Evolutionary conservation across 2,113 vertebrate species (phyloP).

Genomic region (Euleptes europaea): DNA sequence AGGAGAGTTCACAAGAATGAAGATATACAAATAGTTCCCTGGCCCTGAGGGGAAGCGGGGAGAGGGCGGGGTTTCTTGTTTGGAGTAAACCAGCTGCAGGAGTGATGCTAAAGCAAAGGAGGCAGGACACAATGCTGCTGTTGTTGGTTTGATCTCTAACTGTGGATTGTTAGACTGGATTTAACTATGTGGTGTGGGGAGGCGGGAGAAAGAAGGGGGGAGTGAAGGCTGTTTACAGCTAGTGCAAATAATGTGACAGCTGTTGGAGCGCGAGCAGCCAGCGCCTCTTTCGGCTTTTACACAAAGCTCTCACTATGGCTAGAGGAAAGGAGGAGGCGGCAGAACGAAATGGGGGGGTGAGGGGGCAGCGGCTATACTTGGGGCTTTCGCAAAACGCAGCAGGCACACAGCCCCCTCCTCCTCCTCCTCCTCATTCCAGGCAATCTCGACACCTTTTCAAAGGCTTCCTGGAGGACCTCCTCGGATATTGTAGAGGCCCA

Average conservation of each 20-base stretch:
- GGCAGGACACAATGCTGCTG: slow-evolving; percentile 89
- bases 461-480: not conserved
- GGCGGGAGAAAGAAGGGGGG: slow-evolving; percentile 75
- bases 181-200: slow-evolving; percentile 84
- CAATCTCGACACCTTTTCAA: not conserved
- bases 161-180: slow-evolving; percentile 86
- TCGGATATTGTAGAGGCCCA: not conserved
- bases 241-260: slow-evolving; percentile 93
- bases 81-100: slow-evolving; percentile 83
- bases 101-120: slow-evolving; percentile 80
- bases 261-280: slow-evolving; percentile 80
- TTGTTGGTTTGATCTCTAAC: slow-evolving; percentile 88
- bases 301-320: slow-evolving; percentile 74
- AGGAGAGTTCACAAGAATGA: slow-evolving; percentile 31
- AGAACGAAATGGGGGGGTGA: not conserved
- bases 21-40: slow-evolving; percentile 52
- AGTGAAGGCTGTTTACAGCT: slow-evolving; percentile 87
- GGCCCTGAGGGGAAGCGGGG: slow-evolving; percentile 3
- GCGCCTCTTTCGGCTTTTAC: slow-evolving; percentile 70
- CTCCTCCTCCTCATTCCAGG: not conserved
- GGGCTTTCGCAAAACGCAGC: not conserved
- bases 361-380: slow-evolving; percentile 1
- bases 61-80: slow-evolving; percentile 71
- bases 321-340: slow-evolving; percentile 22
- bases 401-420: not conserved